A percentile compares a stretch with the other conserved stretches of the same genome.
These are phyloP conservation scores for Sebastes schlegelii DNA, from an alignment of 2,113 vertebrate genomes.

Conservation along the genomic window DNA sequence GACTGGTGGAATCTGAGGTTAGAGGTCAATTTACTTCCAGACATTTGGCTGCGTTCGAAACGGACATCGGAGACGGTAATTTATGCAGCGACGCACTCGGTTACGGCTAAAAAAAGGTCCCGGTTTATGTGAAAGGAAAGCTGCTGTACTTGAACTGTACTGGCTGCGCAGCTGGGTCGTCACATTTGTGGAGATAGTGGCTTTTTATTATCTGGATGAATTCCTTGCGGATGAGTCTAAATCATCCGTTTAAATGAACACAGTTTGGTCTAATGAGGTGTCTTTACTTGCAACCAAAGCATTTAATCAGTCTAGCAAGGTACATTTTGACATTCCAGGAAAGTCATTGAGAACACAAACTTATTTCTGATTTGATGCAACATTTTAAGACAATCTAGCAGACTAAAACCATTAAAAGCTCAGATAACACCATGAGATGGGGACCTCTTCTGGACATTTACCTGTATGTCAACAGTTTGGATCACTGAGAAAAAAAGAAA, in stretches of 20 bases:
- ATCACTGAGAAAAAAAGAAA: background rate
- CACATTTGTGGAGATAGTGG: background rate
- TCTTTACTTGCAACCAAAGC: slow-evolving; percentile 11
- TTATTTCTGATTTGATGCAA: background rate
- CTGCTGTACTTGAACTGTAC: slow-evolving; percentile 23
- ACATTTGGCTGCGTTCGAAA: slow-evolving; percentile 40
- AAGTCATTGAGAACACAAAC: background rate
- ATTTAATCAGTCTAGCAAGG: background rate
- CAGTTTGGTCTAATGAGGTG: slow-evolving; percentile 7
- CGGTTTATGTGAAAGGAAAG: slow-evolving; percentile 14
- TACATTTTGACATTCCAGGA: slow-evolving; percentile 1
- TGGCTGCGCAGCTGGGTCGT: slow-evolving; percentile 36
- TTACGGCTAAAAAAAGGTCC: background rate
- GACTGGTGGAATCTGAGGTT: slow-evolving; percentile 45
- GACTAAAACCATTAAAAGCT: slow-evolving; percentile 26
- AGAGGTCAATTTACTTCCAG: slow-evolving; percentile 57
- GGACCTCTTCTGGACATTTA: background rate
- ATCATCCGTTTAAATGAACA: slow-evolving; percentile 45
- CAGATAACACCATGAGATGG: background rate
- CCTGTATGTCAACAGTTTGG: background rate
- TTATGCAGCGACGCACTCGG: background rate
- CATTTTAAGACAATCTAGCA: background rate
- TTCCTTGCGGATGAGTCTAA: slow-evolving; percentile 20
- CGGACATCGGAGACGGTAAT: slow-evolving; percentile 23
- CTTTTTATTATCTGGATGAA: slow-evolving; percentile 41